Evolutionary conservation across 2,888 invertebrate genomes (phyloP).

Genomic region (Lasioglossum calceatum): DNA sequence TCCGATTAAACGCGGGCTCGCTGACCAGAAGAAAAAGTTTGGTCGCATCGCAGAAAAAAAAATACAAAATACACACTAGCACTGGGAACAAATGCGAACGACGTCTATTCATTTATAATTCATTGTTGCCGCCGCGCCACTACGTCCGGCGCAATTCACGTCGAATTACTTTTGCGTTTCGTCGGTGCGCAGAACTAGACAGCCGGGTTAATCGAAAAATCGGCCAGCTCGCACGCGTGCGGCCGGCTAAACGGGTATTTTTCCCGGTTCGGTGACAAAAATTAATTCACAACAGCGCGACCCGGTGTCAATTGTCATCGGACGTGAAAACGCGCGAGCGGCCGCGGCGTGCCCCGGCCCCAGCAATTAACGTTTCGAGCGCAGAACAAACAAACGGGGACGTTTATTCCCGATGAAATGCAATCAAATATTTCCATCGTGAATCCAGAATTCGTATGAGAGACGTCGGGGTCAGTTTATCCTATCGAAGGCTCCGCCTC

Average conservation of each 20-base stretch:
- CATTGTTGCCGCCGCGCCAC: neutral
- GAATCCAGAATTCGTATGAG: constrained; percentile 18
- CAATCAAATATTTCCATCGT: constrained; percentile 1
- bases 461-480: constrained; percentile 18
- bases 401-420: constrained; percentile 26
- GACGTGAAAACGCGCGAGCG: neutral
- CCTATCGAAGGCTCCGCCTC: neutral
- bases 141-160: neutral
- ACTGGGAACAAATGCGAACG: neutral
- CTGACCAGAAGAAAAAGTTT: neutral
- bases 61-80: neutral
- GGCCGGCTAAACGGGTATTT: neutral
- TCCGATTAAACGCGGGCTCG: neutral
- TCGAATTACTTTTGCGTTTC: neutral
- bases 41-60: neutral
- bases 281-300: constrained; percentile 29
- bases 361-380: constrained; percentile 30
- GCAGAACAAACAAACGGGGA: constrained; percentile 30
- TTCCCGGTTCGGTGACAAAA: constrained; percentile 20
- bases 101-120: neutral
- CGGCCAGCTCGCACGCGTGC: neutral
- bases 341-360: neutral
- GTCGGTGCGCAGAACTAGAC: neutral
- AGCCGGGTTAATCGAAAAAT: neutral
- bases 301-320: constrained; percentile 30